phyloP scores from a whole-genome alignment of 1,140 invertebrate species.

The Ostrea denselamellosa region DNA sequence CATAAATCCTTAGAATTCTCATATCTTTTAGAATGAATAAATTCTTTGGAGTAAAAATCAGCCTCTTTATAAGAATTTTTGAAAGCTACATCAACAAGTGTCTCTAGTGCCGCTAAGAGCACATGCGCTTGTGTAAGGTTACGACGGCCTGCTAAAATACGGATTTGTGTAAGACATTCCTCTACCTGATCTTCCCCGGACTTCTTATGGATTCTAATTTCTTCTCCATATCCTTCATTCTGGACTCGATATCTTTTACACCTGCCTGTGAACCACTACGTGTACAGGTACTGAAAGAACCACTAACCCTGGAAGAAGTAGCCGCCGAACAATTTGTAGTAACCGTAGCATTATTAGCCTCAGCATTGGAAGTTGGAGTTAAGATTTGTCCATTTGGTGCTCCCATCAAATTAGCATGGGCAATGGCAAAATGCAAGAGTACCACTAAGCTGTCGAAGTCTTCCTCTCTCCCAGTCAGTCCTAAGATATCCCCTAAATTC shows the following conservation, averaged over 20 bases:
- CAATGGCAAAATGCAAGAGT: not conserved
- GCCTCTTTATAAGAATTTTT: too few species aligned
- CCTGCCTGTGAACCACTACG: not conserved
- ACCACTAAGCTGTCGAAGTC: not conserved
- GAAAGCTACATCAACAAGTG: too few species aligned
- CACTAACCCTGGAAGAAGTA: not conserved
- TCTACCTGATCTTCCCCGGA: slow-evolving; percentile 28
- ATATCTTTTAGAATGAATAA: slow-evolving; percentile 37
- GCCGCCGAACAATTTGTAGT: not conserved
- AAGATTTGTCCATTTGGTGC: not conserved
- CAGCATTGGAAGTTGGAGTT: not conserved
- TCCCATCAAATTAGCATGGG: not conserved
- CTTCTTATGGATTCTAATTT: not conserved
- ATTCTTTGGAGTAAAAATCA: slow-evolving; percentile 38
- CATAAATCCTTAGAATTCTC: slow-evolving; percentile 46
- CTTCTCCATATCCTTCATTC: not conserved
- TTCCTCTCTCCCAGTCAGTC: not conserved
- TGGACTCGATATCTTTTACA: not conserved
- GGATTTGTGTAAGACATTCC: too few species aligned
- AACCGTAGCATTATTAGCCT: not conserved
- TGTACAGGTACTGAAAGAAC: not conserved
- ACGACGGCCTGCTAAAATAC: too few species aligned
- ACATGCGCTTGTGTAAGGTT: too few species aligned
- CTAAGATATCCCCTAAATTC: not conserved
- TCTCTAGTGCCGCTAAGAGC: too few species aligned